phyloP scores from a whole-genome alignment of 2,888 invertebrate genomes.

The Rapana venosa region DNA sequence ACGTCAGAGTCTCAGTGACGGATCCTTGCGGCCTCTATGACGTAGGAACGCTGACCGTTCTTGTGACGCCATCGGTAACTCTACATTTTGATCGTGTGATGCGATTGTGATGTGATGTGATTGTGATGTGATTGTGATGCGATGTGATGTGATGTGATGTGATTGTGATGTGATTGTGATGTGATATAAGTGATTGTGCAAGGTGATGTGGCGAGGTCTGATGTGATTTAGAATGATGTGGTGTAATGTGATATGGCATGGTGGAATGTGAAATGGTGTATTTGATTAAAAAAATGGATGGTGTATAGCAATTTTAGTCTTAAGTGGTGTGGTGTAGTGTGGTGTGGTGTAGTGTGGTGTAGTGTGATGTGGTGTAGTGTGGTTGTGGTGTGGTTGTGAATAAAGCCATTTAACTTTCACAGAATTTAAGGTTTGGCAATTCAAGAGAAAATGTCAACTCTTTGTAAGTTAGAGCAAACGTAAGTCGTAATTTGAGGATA shows the following conservation, averaged over 20 bases:
- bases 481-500: too few species aligned
- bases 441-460: too few species aligned
- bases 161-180: too few species aligned
- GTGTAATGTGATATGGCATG: not conserved
- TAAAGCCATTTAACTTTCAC: too few species aligned
- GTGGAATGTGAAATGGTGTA: not conserved
- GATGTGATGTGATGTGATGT: too few species aligned
- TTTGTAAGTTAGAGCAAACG: too few species aligned
- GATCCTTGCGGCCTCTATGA: slow-evolving; percentile 16
- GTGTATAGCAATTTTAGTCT: not conserved
- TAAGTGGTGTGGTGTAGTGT: not conserved
- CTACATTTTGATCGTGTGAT: not conserved
- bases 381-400: not conserved
- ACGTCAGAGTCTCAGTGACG: slow-evolving; percentile 21
- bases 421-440: too few species aligned
- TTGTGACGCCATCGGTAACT: slow-evolving; percentile 24
- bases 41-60: slow-evolving; percentile 6
- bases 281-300: not conserved
- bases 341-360: not conserved
- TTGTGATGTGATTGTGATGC: too few species aligned
- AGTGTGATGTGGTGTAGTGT: not conserved
- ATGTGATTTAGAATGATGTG: not conserved
- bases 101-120: too few species aligned
- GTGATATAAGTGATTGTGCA: not conserved
- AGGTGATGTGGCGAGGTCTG: not conserved